These are phyloP conservation scores for Corbicula japonica DNA, from an alignment of 2,888 invertebrate genomes.

Conservation along the genomic window DNA sequence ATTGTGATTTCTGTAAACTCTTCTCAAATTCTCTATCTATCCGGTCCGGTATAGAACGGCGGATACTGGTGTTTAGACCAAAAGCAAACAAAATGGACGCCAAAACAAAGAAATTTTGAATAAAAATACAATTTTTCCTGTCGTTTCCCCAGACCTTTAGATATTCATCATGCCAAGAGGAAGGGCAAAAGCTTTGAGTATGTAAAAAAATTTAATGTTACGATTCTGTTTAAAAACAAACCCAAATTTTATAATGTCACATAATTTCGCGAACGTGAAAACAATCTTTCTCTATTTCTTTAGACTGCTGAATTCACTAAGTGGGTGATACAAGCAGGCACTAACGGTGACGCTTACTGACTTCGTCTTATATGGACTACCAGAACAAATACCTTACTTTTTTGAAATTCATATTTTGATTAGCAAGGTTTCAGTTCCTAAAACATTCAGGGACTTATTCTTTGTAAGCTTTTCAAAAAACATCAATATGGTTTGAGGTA, in stretches of 20 bases:
- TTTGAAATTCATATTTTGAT: background rate
- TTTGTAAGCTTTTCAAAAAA: no score
- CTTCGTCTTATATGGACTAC: background rate
- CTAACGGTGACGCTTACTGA: background rate
- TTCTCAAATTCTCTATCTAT: no score
- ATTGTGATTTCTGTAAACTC: no score
- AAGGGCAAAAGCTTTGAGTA: slow-evolving; percentile 46
- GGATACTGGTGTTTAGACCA: no score
- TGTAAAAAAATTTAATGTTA: background rate
- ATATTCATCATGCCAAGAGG: slow-evolving; percentile 43
- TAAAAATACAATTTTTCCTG: no score
- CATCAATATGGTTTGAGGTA: no score
- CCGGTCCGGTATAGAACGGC: no score
- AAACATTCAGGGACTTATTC: no score
- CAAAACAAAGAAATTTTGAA: no score
- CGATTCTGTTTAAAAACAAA: background rate
- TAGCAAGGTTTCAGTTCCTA: background rate
- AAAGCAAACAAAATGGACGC: no score
- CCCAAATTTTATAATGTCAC: background rate
- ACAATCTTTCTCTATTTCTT: background rate
- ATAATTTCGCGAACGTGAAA: slow-evolving; percentile 22
- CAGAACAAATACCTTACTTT: background rate
- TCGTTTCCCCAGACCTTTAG: no score
- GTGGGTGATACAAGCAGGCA: background rate
- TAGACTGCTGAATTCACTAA: background rate